These are phyloP conservation scores for Tympanoctomys barrerae DNA, from an alignment of 2,797 vertebrate species.

Conservation along the genomic window DNA sequence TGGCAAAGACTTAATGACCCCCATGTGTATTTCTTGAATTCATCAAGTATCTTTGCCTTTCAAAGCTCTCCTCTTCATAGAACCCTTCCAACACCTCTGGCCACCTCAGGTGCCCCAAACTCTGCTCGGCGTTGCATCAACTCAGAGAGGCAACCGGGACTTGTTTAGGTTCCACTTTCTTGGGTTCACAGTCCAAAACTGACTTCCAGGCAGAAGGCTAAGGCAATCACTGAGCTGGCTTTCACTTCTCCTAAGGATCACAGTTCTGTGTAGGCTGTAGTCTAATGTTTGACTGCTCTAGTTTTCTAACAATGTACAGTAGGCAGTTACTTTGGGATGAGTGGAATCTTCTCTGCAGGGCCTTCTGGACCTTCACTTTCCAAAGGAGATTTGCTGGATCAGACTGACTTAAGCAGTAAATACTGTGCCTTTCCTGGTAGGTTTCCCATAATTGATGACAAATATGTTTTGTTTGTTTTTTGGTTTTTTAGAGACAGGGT, in stretches of 20 bases:
- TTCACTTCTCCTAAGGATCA: constrained; percentile 40
- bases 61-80: neutral
- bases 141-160: neutral
- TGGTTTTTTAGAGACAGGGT: no score
- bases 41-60: neutral
- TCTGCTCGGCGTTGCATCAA: neutral
- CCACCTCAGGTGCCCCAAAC: neutral
- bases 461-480: neutral
- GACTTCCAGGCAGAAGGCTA: constrained; percentile 17
- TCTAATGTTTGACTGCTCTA: neutral
- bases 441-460: neutral
- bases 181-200: neutral
- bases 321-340: neutral
- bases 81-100: neutral
- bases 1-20: neutral
- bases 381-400: constrained; percentile 33
- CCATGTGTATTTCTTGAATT: neutral
- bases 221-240: neutral
- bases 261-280: neutral
- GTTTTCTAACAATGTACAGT: neutral
- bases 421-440: neutral
- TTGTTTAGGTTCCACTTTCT: neutral
- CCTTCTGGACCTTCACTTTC: constrained; percentile 32
- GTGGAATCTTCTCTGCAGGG: neutral
- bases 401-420: neutral